These are phyloP conservation scores for Auanema freiburgensis DNA, from an alignment of 2,888 invertebrate species.

Conservation along the genomic window DNA sequence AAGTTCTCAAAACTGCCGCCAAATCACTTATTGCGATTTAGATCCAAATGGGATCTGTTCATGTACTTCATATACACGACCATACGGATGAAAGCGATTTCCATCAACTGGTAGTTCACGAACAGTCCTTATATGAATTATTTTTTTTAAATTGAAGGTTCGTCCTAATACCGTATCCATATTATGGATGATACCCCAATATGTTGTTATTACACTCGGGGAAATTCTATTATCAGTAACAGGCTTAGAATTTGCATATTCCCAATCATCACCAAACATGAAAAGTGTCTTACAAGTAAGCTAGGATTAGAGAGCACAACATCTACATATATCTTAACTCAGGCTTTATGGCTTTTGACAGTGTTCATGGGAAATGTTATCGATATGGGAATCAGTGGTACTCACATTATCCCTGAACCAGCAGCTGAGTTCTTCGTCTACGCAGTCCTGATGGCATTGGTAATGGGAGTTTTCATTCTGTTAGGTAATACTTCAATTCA, in stretches of 20 bases:
- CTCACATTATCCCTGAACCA: conserved; percentile 50
- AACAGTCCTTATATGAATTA: background rate
- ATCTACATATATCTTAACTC: conserved; percentile 58
- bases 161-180: conserved; percentile 55
- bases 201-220: conserved; percentile 84
- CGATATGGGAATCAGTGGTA: conserved; percentile 77
- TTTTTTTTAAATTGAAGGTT: conserved; percentile 29
- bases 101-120: conserved; percentile 22
- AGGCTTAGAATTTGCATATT: conserved; percentile 91
- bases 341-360: conserved; percentile 88
- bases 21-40: conserved; percentile 14
- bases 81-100: conserved; percentile 27
- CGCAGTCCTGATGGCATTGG: conserved; percentile 56
- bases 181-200: conserved; percentile 81
- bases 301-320: conserved; percentile 3
- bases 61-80: conserved; percentile 37
- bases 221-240: conserved; percentile 95
- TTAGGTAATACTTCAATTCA: no score
- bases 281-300: conserved; percentile 78
- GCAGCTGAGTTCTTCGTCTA: conserved; percentile 63
- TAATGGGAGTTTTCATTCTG: conserved; percentile 53
- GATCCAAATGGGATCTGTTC: conserved; percentile 41
- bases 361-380: conserved; percentile 90
- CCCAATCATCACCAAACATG: conserved; percentile 84
- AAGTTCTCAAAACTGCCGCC: background rate